Evolutionary conservation across 2,113 vertebrate genomes (phyloP), one percentile per base, ranked within the genome.

Genomic region (Coturnix japonica): DNA sequence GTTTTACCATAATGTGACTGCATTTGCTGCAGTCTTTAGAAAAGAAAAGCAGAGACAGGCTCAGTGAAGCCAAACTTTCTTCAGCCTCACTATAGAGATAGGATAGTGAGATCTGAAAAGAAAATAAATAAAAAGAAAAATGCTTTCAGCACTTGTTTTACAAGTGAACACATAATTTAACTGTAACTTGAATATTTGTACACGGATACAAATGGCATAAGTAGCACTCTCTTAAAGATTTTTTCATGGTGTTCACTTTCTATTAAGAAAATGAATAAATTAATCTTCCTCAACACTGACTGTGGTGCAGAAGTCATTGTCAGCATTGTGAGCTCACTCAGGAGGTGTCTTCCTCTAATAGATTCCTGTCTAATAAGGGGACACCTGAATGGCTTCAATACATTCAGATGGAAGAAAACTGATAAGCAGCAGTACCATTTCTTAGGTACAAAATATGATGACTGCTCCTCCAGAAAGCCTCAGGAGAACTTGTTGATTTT

Each of bases 401-500:
- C 2, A 20, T 56, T 56, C 12, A 37, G 19, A n/a, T 0, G 5
- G 28, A 47, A 59, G 14, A 17, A 30, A 14, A 71, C 30, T 61
- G 46, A 61, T 54, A 74, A 90, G 71, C 21, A 77, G 14, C 72
- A 74, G 56, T n/a, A 51, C 18, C 5, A 14, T 60, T 91, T 94
- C n/a, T 39, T n/a, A 51, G 81, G 35, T 60, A 53, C 47, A 84
- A 80, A 83, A 70, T 21, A 19, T 9, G 60, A 63, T 4, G 4
- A 28, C 14, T 72, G 72, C 44, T 75, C 23, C 30, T 67, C 57
- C 54, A 47, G 75, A 91, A 61, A n/a, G n/a, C 7, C 0, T 91
- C 70, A 61, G 12, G 13, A 85, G 41, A 54, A 59, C n/a, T 69
- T 79, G 86, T 59, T 81, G 63, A 76, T 86, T 95, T 95, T 94